Base-by-base conservation (phyloP, 2,888 invertebrate species). In the Nephrotoma flavescens region DNA sequence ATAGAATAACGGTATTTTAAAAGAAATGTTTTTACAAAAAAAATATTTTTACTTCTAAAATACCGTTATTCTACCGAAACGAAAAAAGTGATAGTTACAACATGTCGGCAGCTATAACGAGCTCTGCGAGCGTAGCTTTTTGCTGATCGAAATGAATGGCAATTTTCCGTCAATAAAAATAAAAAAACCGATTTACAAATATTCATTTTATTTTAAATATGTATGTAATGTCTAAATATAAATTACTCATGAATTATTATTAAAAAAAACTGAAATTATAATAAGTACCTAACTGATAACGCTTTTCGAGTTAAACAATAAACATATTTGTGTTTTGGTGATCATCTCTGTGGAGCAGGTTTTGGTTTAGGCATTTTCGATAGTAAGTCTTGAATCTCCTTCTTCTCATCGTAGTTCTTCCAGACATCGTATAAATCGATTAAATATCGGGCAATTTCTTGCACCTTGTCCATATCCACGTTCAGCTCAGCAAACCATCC, bases 401-500 rank as follows among this genome's bases (percentile, higher is more conserved):
- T 98, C 91, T 99, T 98, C 90, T 99, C 99, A 90, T 99, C 98
- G 92, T 98, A 99, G 87, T 95, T 96, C 91, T 98, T 98, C 98
- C 98, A 99, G 91, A 99, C 92, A 91, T 99, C 98, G 92, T 99
- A 99, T 87, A 99, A 93, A 91, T 96, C 96, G 86, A 99, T 95
- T 88, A 99, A 96, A 89, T 97, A 96, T 87, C 97, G 94, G 31
- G 98, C 97, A 88, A 99, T 98, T 92, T 99, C 99, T 92, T 99
- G 97, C 87, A 99, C 97, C 93, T 98, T 98, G 90, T 99, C 99
- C 94, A 98, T 96, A 91, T 99, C 99, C 0, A 99, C 98, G 91
- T 97, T 97, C 11, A 99, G 92, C 92, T 99, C 99, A 0, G 99
- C 98, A 93, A 99, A 98, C 99, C 99, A 99, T 12, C 96, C 95